Base-by-base conservation (phyloP, 2,113 vertebrate species). In the Pyrgilauda ruficollis region DNA sequence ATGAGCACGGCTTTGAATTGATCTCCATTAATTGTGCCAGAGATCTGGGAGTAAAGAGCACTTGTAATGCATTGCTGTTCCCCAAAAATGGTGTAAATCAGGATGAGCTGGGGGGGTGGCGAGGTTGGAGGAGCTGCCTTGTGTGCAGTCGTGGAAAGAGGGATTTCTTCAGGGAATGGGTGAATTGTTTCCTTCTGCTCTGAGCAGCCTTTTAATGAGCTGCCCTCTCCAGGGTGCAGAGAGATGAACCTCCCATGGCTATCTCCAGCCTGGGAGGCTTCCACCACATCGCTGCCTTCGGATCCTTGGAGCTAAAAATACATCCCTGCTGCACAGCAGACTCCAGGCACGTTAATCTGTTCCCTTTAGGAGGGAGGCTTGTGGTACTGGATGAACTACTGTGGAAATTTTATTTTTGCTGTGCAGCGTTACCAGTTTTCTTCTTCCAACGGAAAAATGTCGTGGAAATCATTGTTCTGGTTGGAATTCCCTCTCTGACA, bases 401-500 rank as follows among this genome's bases (percentile, higher is more conserved):
- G 63, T 20, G 37, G 13, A 35, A 33, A 21, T 16, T 1, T 26
- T 22, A 0, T 49, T 74, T 84, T 75, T 81, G 73, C 92, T 62
- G 23, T 15, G 55, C 64, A 1, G 18, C 0, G 0, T 84, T 44
- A 23, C 66, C 58, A 2, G 33, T 35, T 86, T 69, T 52, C 30
- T 90, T 37, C 89, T 83, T 66, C 55, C 52, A 77, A 7, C 39
- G 78, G 81, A 82, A 82, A 66, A 91, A 84, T 21, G 77, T 9
- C 9, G 43, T 83, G 93, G 72, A 58, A 83, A 59, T 69, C 59
- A 53, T 91, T 76, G 88, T 89, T 87, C 91, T 94, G 69, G 24
- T 78, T 84, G 95, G 91, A 95, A 91, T 97, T 93, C 96, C 95
- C 89, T 95, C 47, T 47, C 76, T 69, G 89, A 93, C 91, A 95